A percentile compares a stretch with the other conserved stretches of the same genome.
Evolutionary conservation across 2,888 invertebrate genomes (phyloP).

Genomic region (Catocala sponsa): DNA sequence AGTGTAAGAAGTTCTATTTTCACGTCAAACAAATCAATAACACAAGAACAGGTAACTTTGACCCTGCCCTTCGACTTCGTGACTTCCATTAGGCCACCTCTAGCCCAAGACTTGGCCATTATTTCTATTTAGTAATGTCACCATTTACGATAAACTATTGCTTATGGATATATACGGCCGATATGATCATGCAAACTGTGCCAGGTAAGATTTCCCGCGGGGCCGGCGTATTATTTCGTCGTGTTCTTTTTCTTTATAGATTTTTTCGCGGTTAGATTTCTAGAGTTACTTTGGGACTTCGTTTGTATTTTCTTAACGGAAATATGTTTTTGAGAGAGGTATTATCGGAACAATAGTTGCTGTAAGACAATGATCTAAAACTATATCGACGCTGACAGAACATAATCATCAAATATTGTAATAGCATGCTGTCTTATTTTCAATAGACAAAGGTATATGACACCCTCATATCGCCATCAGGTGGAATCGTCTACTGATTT

Average conservation of each 20-base stretch:
- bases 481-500: too few relatives aligned
- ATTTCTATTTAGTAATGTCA: slow-evolving; percentile 37
- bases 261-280: slow-evolving; percentile 34
- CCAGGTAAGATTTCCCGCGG: slow-evolving; percentile 69
- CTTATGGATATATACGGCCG: slow-evolving; percentile 69
- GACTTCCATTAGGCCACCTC: slow-evolving; percentile 31
- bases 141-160: slow-evolving; percentile 42
- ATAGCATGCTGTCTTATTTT: too few relatives aligned
- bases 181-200: slow-evolving; percentile 66
- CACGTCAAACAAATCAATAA: slow-evolving; percentile 6
- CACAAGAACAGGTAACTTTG: background rate
- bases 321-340: background rate
- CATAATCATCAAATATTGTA: too few relatives aligned
- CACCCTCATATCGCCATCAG: too few relatives aligned
- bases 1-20: background rate
- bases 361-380: too few relatives aligned
- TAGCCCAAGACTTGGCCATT: slow-evolving; percentile 34
- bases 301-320: background rate
- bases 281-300: background rate
- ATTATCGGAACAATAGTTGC: background rate
- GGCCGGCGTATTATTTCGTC: slow-evolving; percentile 32
- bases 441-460: too few relatives aligned
- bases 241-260: slow-evolving; percentile 33
- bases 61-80: slow-evolving; percentile 5
- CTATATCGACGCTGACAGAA: too few relatives aligned